Base-by-base conservation (phyloP, 1,140 invertebrate species). In the Dendrolimus punctatus region DNA sequence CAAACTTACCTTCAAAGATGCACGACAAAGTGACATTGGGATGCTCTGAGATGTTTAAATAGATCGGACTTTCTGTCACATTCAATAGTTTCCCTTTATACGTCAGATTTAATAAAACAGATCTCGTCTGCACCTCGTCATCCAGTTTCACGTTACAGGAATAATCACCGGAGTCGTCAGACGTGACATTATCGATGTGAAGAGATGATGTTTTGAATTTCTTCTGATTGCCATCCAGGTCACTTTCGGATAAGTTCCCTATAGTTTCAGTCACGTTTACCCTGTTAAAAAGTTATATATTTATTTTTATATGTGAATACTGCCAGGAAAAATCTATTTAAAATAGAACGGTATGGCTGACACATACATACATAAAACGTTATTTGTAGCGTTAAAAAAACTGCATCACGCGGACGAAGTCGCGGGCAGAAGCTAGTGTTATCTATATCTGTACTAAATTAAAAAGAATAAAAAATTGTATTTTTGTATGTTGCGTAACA, bases 131-230 rank as follows among this genome's bases (percentile, higher is more conserved):
- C 42, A 52, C 68, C 7, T 41, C 46, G 7, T 77, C 71, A 0
- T 62, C 75, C 4, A 71, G 48, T n/a, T 57, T 68, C 5, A 72
- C 86, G 6, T 75, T 57, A 57, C 90, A 91, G 0, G 85, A 89
- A 57, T 90, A 91, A 61, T 90, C 87, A 0, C 90, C 90, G 6
- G 82, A 87, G 42, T 91, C 88, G 6, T 79, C 75, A 41, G 85
- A 73, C 3, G 78, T 89, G 7, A 87, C 83, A 53, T 86, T 84
- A 4, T 78, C 67, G 39, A 91, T 76, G n/a, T 87, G 86, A 37
- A 90, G 46, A n/a, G 71, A 77, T 5, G 63, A 71, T 40, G 68
- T 49, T 42, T 71, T 77, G 40, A 64, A 68, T 41, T 73, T 77
- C 6, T 56, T 64, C 5, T 52, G 56, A 39, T 72, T 73, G 6